Conservation (phyloP, 2,113 vertebrate genomes). For the Cyprinodon tularosa region DNA sequence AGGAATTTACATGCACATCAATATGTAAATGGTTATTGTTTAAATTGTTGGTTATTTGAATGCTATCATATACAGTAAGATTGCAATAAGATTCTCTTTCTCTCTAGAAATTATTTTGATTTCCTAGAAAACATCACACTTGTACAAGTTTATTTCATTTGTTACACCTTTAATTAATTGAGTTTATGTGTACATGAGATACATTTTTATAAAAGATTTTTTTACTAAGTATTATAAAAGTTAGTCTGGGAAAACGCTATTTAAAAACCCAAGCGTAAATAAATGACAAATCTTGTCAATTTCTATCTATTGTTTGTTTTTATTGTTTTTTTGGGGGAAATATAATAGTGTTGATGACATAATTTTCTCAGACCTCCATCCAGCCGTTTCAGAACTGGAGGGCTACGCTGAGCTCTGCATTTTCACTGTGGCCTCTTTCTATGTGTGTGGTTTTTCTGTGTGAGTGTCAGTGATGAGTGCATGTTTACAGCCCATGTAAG, state of each 20-base stretch:
- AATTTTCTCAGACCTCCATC: neutral
- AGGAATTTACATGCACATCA: conserved; percentile 18
- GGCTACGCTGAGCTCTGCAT: conserved; percentile 1
- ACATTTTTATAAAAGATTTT: no score
- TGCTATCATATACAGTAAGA: no score
- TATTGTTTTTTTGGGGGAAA: neutral
- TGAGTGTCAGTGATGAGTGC: conserved; percentile 28
- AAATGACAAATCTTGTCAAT: neutral
- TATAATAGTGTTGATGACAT: neutral
- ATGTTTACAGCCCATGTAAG: conserved; percentile 62
- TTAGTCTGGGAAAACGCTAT: no score
- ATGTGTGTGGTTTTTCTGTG: neutral
- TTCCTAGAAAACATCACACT: neutral
- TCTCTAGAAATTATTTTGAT: neutral
- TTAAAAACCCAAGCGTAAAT: neutral
- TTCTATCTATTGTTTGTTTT: neutral
- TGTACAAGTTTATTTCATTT: neutral
- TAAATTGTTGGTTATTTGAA: no score
- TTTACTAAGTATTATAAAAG: no score
- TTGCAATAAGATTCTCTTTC: neutral
- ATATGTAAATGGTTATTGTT: neutral
- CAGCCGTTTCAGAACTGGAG: neutral
- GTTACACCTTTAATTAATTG: neutral
- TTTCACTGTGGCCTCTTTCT: neutral
- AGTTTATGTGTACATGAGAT: neutral